These are phyloP conservation scores for Silurus meridionalis DNA, from an alignment of 2,113 vertebrate genomes.

Conservation along the genomic window DNA sequence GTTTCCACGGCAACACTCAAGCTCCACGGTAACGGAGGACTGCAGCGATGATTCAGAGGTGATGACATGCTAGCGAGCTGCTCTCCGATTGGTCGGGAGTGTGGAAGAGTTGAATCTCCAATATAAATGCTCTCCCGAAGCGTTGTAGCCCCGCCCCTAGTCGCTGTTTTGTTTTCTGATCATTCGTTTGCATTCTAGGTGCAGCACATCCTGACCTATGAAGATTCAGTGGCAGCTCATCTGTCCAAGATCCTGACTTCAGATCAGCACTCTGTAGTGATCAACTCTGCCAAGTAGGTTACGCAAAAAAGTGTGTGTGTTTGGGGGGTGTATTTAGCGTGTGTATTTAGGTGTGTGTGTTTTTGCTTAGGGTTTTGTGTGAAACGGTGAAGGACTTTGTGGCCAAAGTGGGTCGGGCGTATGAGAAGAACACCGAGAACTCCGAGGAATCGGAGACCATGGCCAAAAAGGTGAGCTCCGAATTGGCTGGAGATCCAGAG, in stretches of 20 bases:
- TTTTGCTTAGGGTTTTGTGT: conserved; percentile 84
- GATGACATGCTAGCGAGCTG: conserved; percentile 43
- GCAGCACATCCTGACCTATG: conserved; percentile 94
- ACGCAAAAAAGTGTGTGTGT: background rate
- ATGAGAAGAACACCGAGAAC: conserved; percentile 89
- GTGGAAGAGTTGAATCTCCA: background rate
- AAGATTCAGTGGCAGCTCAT: conserved; percentile 95
- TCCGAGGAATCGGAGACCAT: conserved; percentile 89
- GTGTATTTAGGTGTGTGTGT: conserved; percentile 7
- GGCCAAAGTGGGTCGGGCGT: conserved; percentile 91
- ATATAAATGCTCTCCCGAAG: background rate
- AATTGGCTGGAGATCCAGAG: background rate
- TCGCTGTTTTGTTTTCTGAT: conserved; percentile 27
- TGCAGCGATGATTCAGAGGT: conserved; percentile 94
- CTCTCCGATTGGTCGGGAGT: background rate
- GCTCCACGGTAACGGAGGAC: conserved; percentile 82
- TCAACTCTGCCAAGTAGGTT: conserved; percentile 93
- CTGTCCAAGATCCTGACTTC: conserved; percentile 95
- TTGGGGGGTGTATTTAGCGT: background rate
- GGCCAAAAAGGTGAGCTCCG: conserved; percentile 86
- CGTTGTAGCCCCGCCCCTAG: background rate
- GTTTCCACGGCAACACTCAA: conserved; percentile 82
- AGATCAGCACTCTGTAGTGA: conserved; percentile 96
- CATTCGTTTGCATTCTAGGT: conserved; percentile 72
- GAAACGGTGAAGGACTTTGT: conserved; percentile 99